Conservation (phyloP, 2,888 invertebrate genomes). For the Acanthococcus lagerstroemiae region DNA sequence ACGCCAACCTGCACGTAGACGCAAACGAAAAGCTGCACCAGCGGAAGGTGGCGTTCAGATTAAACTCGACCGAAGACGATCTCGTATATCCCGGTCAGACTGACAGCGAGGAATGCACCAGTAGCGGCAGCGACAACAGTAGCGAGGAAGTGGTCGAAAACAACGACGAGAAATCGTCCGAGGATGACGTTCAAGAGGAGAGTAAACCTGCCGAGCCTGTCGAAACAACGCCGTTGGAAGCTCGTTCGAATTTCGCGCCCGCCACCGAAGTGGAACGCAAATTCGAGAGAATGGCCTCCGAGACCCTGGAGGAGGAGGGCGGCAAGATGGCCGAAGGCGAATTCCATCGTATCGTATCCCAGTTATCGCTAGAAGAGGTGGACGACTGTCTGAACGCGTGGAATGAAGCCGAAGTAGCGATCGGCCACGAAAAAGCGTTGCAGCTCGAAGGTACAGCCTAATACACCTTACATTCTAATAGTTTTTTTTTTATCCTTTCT, state of each 20-base stretch:
- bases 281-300: constrained; percentile 47
- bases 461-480: background rate
- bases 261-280: constrained; percentile 42
- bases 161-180: constrained; percentile 1
- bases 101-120: constrained; percentile 27
- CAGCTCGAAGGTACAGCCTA: background rate
- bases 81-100: constrained; percentile 32
- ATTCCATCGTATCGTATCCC: constrained; percentile 45
- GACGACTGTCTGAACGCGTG: constrained; percentile 46
- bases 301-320: constrained; percentile 43
- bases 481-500: background rate
- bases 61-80: constrained; percentile 43
- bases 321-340: constrained; percentile 38
- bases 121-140: constrained; percentile 11
- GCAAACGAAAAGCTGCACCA: constrained; percentile 34
- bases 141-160: constrained; percentile 1
- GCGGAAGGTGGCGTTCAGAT: constrained; percentile 44
- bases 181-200: constrained; percentile 1
- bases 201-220: background rate
- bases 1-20: constrained; percentile 37
- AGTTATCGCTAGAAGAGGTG: constrained; percentile 46
- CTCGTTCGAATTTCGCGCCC: background rate
- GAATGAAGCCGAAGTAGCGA: constrained; percentile 40
- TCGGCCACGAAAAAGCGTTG: background rate
- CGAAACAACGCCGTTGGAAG: background rate